Base-by-base conservation (phyloP, 1,140 invertebrate species). In the Homarus americanus region DNA sequence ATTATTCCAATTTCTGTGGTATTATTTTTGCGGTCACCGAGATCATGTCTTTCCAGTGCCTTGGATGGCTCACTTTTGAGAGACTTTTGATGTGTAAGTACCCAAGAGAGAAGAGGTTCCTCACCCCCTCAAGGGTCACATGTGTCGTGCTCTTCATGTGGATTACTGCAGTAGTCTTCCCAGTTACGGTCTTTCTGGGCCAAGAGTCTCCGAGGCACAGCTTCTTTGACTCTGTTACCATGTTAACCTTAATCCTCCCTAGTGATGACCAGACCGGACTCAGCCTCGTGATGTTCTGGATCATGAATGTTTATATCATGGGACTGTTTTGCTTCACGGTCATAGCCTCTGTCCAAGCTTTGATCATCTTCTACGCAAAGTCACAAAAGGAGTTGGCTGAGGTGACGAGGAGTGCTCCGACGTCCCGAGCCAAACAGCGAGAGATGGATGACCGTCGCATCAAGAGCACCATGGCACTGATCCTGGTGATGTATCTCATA, bases 11-110 rank as follows among this genome's bases (percentile, higher is more conserved):
- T 32, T 89, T 89, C 79, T 75, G 41, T 38, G 63, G n/a, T 7
- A 34, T 89, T 49, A 24, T 89, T 10, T 82, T 73, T 36, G 66
- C 34, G 10, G 20, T 82, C 0, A 82, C 87, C 2, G 7, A 41
- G 17, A 28, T 82, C 15, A 73, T 75, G 44, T 82, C 79, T 4
- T 17, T 89, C 12, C 78, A 89, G 79, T 73, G 66, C 32, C 79
- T 75, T 63, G 20, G 53, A 15, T 89, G 79, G 79, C 79, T 89
- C 10, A 34, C 58, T 28, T 5, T 76, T 10, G 87, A 89, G 58
- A 82, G 87, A 36, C 36, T 76, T 24, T n/a, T 89, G 44, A n/a
- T 82, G n/a, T 82, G 87, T 20, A 78, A 58, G 20, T 79, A 58
- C 40, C 63, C 63, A n/a, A 24, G 44, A 17, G 36, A 40, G 7